Percentiles rank a stretch among this genome's conserved stretches.
phyloP scores from a whole-genome alignment of 2,888 invertebrate genomes.

The Agonopterix subpropinquella region DNA sequence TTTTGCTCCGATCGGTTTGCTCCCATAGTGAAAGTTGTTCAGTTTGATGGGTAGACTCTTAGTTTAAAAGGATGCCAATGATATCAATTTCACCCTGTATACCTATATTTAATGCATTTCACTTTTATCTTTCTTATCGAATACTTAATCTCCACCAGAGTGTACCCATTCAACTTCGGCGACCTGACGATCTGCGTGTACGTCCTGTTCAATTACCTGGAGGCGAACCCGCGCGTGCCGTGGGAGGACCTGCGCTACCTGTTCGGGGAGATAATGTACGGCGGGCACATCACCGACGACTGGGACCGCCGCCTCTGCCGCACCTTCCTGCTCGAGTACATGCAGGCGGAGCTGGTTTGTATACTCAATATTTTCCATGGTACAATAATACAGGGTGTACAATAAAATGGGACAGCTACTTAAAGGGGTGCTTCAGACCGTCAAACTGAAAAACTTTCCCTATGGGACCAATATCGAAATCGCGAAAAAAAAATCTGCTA shows the following conservation, averaged over 20 bases:
- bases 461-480: too few species aligned
- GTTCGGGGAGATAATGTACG: constrained; percentile 98
- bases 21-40: too few species aligned
- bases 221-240: constrained; percentile 90
- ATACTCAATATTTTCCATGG: background rate
- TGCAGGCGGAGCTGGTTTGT: constrained; percentile 86
- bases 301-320: constrained; percentile 94
- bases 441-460: too few species aligned
- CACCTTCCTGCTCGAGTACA: constrained; percentile 90
- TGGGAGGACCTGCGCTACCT: constrained; percentile 96
- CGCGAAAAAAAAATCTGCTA: too few species aligned
- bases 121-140: background rate
- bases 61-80: too few species aligned
- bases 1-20: too few species aligned
- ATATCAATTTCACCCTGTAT: too few species aligned
- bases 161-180: constrained; percentile 87
- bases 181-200: constrained; percentile 95
- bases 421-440: too few species aligned
- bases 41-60: too few species aligned
- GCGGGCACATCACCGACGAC: constrained; percentile 97
- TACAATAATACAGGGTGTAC: too few species aligned
- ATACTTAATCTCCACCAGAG: constrained; percentile 38
- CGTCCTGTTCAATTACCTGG: constrained; percentile 93
- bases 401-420: too few species aligned
- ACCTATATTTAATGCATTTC: background rate